A percentile compares a stretch with the other conserved stretches of the same genome.
Conservation (phyloP, 2,797 vertebrate species). For the Myiotriccus ornatus region DNA sequence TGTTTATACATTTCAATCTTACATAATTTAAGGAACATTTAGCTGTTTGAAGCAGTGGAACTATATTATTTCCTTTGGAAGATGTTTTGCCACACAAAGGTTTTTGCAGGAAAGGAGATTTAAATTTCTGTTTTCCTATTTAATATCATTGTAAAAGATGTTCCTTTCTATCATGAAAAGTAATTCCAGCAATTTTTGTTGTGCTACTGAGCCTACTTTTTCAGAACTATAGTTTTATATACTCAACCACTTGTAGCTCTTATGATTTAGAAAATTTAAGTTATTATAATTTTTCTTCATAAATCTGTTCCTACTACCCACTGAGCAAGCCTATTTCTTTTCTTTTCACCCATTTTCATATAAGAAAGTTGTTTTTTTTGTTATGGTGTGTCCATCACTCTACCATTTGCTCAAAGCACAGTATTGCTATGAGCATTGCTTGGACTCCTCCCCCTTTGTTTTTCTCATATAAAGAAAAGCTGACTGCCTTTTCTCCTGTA, state of each 20-base stretch:
- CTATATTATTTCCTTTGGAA: neutral
- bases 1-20: neutral
- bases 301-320: neutral
- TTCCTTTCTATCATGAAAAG: neutral
- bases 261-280: neutral
- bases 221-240: neutral
- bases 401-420: neutral
- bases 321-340: neutral
- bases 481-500: neutral
- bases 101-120: neutral
- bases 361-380: neutral
- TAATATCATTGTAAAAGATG: neutral
- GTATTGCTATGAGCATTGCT: neutral
- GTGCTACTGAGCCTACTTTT: neutral
- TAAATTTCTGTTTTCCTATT: neutral
- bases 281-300: neutral
- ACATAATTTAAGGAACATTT: neutral
- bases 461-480: neutral
- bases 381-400: neutral
- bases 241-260: neutral
- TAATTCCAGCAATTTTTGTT: neutral
- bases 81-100: neutral
- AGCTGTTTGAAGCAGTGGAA: neutral
- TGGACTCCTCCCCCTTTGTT: neutral
- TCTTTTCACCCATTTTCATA: neutral